Evolutionary conservation across 2,113 vertebrate genomes (phyloP).

Genomic region (Limanda limanda): DNA sequence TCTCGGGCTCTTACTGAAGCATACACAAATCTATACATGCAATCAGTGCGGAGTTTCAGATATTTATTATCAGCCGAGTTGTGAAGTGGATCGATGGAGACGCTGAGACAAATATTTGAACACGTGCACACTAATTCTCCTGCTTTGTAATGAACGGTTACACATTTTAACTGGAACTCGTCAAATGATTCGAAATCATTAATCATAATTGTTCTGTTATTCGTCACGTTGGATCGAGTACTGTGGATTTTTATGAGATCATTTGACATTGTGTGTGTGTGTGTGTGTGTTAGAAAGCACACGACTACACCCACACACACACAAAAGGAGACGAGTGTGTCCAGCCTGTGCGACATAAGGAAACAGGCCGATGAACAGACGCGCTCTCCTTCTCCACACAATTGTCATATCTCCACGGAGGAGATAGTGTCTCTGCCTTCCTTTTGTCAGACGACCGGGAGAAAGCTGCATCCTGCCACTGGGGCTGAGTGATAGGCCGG

Average conservation of each 20-base stretch:
- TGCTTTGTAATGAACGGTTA: conserved; percentile 17
- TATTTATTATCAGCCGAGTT: conserved; percentile 60
- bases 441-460: conserved; percentile 60
- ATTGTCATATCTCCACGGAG: conserved; percentile 68
- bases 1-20: conserved; percentile 64
- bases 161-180: conserved; percentile 3
- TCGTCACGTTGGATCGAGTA: neutral
- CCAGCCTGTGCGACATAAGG: conserved; percentile 48
- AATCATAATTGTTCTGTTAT: conserved; percentile 9
- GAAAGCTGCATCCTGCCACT: conserved; percentile 75
- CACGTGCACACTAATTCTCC: conserved; percentile 6
- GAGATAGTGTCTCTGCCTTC: conserved; percentile 57
- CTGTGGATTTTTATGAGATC: conserved; percentile 5
- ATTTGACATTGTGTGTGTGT: conserved; percentile 15
- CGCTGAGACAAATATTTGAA: conserved; percentile 56
- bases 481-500: conserved; percentile 69
- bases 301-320: neutral
- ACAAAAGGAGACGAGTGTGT: conserved; percentile 42
- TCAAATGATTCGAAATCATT: conserved; percentile 8
- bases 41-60: conserved; percentile 61
- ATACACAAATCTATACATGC: conserved; percentile 76
- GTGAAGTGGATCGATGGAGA: conserved; percentile 70
- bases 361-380: conserved; percentile 55
- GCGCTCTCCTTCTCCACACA: conserved; percentile 55
- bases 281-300: no score